Evolutionary conservation across 1,140 invertebrate species (phyloP), one percentile per base, ranked within the genome.

Genomic region (Drosophila aff.): DNA sequence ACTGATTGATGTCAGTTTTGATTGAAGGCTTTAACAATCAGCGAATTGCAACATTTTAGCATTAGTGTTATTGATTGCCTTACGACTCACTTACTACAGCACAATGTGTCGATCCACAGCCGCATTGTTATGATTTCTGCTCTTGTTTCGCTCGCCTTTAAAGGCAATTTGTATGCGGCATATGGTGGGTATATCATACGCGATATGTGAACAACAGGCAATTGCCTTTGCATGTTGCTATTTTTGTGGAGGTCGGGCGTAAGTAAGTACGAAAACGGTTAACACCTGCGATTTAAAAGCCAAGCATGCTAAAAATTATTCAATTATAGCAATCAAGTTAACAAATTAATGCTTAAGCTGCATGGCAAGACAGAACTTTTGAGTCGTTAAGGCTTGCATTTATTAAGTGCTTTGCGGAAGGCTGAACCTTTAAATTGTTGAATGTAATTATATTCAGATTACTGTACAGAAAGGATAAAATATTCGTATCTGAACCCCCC

Each of bases 1-100:
- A 41, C 61, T 81, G 79, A 82, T 85, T 82, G 82, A 86, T 85
- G 82, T 71, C 69, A 66, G 73, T 68, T 81, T 36, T 76, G 62
- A 85, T 80, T 67, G 82, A 84, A 75, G 53, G 76, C 40, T 61
- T 47, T 50, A 67, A 59, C 67, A 58, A 52, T 18, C 61, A 13
- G 50, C 33, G 53, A 61, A 60, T 76, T 85, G 75, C 76, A 61
- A 76, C 47, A 87, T 82, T 62, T 87, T 52, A 57, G 61, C 46
- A 67, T 71, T 68, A 47, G 53, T 71, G 58, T 75, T 82, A 79
- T 86, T 67, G 68, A 86, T 69, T 66, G 63, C 61, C 68, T 72
- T 84, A 78, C 71, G 58, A 44, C 65, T 72, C 40, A 79, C 59
- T 79, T 79, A 52, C 50, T 52, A 18, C 13, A 31, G 1, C 18